Evolutionary conservation across 2,888 invertebrate genomes (phyloP).

Genomic region (Tipula helvola): DNA sequence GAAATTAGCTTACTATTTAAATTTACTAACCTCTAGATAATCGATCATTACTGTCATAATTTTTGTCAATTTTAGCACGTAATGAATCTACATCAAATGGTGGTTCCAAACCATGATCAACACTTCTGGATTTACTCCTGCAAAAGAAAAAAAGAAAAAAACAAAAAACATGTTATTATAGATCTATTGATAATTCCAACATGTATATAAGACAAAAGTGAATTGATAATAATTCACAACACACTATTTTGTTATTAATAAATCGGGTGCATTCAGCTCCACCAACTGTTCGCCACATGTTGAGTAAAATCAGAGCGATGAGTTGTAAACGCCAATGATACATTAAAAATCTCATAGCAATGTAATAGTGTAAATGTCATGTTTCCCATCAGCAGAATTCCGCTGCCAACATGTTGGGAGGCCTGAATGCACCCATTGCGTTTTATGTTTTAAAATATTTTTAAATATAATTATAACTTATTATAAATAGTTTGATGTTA

Average conservation of each 20-base stretch:
- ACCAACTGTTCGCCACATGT: too few relatives aligned
- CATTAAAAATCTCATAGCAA: too few relatives aligned
- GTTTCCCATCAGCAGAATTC: too few relatives aligned
- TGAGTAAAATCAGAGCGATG: too few relatives aligned
- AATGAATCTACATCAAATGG: constrained; percentile 77
- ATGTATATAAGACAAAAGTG: neutral
- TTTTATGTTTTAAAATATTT: neutral
- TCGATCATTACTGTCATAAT: constrained; percentile 65
- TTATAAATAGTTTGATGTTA: neutral
- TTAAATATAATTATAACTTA: neutral
- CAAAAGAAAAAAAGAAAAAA: constrained; percentile 19
- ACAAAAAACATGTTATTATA: neutral
- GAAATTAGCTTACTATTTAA: neutral
- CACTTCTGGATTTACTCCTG: constrained; percentile 86
- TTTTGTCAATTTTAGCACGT: constrained; percentile 74
- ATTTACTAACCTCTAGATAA: constrained; percentile 37
- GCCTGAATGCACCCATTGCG: too few relatives aligned
- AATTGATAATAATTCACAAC: too few relatives aligned
- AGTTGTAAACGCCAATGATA: too few relatives aligned
- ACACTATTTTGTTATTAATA: too few relatives aligned
- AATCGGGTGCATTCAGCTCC: too few relatives aligned
- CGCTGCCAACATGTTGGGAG: too few relatives aligned
- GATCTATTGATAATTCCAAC: neutral
- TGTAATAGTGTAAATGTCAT: too few relatives aligned
- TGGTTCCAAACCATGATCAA: constrained; percentile 77